Percentiles rank a stretch among this genome's conserved stretches.
Evolutionary conservation across 2,113 vertebrate species (phyloP).

Genomic region (Pituophis catenifer): DNA sequence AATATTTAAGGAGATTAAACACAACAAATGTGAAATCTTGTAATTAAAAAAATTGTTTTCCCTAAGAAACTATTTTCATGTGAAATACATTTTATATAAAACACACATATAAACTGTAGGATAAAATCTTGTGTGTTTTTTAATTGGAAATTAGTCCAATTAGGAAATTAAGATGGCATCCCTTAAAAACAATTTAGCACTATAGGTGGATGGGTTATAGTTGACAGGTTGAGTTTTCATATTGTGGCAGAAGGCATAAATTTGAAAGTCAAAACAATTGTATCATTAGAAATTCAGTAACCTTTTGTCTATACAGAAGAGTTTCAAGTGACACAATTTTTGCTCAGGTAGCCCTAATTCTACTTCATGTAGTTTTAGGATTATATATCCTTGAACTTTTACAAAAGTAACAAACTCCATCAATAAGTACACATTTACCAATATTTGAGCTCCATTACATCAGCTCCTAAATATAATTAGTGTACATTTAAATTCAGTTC

Average conservation of each 20-base stretch:
- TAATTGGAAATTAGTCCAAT: background rate
- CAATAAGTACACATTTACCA: background rate
- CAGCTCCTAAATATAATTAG: background rate
- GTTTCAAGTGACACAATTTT: background rate
- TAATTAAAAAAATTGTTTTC: slow-evolving; percentile 28
- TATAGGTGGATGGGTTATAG: background rate
- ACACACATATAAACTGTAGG: slow-evolving; percentile 9
- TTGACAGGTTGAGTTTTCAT: background rate
- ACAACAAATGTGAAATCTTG: slow-evolving; percentile 33
- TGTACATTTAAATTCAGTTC: background rate
- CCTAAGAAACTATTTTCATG: slow-evolving; percentile 18
- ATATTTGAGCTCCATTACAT: background rate
- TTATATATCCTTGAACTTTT: background rate
- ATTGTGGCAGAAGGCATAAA: background rate
- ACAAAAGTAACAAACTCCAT: background rate
- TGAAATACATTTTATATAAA: slow-evolving; percentile 3
- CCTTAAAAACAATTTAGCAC: background rate
- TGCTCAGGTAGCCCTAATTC: background rate
- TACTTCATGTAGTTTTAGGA: background rate
- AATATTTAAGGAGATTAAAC: slow-evolving; percentile 7
- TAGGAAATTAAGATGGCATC: too few relatives aligned
- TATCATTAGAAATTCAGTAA: background rate
- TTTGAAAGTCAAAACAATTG: background rate
- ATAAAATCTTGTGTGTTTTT: background rate
- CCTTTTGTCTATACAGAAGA: background rate